Evolutionary conservation across 2,888 invertebrate genomes (phyloP).

Genomic region (Mayetiola destructor): DNA sequence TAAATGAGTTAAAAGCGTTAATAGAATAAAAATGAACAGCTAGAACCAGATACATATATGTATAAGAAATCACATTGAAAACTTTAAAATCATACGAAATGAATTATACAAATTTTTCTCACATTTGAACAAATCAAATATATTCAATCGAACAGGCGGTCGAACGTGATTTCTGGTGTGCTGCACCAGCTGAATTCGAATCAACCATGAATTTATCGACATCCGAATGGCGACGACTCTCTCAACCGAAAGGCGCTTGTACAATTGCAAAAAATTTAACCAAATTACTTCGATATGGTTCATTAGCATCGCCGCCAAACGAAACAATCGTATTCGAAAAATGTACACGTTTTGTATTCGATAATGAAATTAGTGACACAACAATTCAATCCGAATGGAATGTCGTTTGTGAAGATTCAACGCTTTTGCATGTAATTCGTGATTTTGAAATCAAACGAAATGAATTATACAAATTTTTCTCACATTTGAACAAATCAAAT

Average conservation of each 20-base stretch:
- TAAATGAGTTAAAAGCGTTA: no score
- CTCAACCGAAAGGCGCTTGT: constrained; percentile 38
- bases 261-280: constrained; percentile 30
- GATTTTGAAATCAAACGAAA: no score
- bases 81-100: no score
- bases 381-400: constrained; percentile 45
- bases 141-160: constrained; percentile 35
- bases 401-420: constrained; percentile 42
- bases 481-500: constrained; percentile 13
- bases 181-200: constrained; percentile 30
- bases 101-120: no score
- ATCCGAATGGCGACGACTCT: constrained; percentile 39
- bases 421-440: constrained; percentile 42
- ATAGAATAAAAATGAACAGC: no score
- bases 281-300: constrained; percentile 17
- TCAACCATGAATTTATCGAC: constrained; percentile 31
- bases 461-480: no score
- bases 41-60: no score
- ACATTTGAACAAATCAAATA: constrained; percentile 13
- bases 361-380: constrained; percentile 31
- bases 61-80: no score
- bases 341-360: constrained; percentile 35
- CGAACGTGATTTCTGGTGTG: constrained; percentile 42
- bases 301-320: constrained; percentile 9
- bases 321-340: constrained; percentile 14